Evolutionary conservation across 2,888 invertebrate genomes (phyloP).

Genomic region (Synergus gifuensis): DNA sequence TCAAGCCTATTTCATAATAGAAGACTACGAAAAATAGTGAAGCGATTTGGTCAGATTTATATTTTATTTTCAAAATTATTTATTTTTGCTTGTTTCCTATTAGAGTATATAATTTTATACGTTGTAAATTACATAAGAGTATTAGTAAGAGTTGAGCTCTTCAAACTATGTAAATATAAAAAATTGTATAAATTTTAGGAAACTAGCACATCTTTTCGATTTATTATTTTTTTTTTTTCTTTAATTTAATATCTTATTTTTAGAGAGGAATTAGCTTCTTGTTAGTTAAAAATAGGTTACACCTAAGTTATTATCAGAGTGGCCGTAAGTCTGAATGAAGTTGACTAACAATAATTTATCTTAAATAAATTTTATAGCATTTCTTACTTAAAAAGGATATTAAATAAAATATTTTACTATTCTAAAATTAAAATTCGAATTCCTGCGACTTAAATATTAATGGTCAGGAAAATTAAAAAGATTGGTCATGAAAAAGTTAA

Average conservation of each 20-base stretch:
- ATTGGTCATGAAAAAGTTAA: no score
- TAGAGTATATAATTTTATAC: constrained; percentile 9
- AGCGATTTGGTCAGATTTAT: not conserved
- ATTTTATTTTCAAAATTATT: not conserved
- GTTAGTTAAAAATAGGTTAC: not conserved
- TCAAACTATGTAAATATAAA: constrained; percentile 20
- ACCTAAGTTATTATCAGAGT: not conserved
- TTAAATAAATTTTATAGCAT: no score
- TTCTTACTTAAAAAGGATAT: no score
- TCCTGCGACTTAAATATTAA: no score
- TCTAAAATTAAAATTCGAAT: no score
- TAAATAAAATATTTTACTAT: no score
- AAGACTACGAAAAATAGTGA: not conserved
- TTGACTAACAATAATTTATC: no score
- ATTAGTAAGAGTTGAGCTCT: constrained; percentile 36
- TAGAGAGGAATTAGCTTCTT: not conserved
- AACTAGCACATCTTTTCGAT: not conserved
- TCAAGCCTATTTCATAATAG: not conserved
- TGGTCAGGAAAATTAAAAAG: no score
- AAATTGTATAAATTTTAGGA: constrained; percentile 5
- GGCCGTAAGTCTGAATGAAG: no score
- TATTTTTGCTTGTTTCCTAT: not conserved
- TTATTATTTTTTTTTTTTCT: not conserved
- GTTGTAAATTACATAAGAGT: constrained; percentile 6
- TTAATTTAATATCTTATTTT: not conserved